These are phyloP conservation scores for Thinocorus orbignyianus DNA, from an alignment of 2,113 vertebrate genomes.

Conservation along the genomic window DNA sequence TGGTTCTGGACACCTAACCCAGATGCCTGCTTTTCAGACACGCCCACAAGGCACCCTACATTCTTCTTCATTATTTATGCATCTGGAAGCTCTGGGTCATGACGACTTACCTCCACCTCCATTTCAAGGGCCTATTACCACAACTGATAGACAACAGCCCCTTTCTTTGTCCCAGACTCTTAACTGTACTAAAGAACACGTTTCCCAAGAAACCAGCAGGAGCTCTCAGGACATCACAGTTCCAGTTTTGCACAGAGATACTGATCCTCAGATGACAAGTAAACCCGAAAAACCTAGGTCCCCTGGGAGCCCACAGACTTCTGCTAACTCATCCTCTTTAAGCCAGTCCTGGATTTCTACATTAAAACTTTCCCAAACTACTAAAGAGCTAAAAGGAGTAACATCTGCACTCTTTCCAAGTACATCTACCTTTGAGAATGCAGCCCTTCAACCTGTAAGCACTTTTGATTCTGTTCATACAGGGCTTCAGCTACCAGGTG, in stretches of 20 bases:
- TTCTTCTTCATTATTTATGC: neutral
- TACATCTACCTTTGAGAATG: neutral
- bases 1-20: neutral
- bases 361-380: neutral
- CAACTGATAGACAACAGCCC: neutral
- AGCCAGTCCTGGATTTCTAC: neutral
- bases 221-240: neutral
- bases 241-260: neutral
- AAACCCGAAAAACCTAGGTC: neutral
- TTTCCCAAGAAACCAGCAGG: neutral
- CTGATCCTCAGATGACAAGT: neutral
- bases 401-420: neutral
- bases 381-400: neutral
- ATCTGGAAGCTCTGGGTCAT: neutral
- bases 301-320: neutral
- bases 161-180: neutral
- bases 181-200: neutral
- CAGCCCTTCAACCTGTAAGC: neutral
- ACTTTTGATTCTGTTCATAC: neutral
- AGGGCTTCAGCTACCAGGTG: neutral
- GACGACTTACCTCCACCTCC: neutral
- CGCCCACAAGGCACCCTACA: accelerated
- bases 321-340: neutral
- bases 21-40: neutral
- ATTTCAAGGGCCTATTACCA: neutral